Percentiles rank a stretch among this genome's conserved stretches.
Evolutionary conservation across 2,113 vertebrate species (phyloP).

Genomic region (Tragelaphus imberbis): DNA sequence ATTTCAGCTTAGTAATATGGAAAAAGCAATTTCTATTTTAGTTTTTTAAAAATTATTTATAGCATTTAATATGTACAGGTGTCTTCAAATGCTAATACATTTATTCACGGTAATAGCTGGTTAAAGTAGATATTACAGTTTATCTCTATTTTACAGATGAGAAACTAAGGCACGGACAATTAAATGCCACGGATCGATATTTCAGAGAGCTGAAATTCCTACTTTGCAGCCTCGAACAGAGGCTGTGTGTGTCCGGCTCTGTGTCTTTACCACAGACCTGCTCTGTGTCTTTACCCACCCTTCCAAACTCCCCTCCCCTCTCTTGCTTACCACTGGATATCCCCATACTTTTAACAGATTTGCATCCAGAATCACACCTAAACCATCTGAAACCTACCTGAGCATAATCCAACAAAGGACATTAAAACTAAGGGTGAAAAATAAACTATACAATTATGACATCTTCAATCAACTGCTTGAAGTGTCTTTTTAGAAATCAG

Average conservation of each 20-base stretch:
- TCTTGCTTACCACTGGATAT: background rate
- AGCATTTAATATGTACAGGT: background rate
- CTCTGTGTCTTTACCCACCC: too few species aligned
- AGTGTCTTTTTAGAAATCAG: background rate
- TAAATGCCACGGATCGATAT: too few species aligned
- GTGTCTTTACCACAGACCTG: too few species aligned
- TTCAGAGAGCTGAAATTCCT: fast-evolving
- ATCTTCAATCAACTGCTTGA: background rate
- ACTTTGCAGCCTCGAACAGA: fast-evolving
- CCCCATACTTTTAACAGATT: background rate
- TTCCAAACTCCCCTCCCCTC: fast-evolving
- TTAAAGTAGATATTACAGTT: background rate
- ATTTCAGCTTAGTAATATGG: background rate
- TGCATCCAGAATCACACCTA: background rate
- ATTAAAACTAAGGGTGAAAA: background rate
- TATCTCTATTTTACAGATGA: background rate
- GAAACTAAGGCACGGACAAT: background rate
- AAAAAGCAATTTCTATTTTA: background rate
- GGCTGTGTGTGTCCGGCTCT: too few species aligned
- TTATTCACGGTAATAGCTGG: background rate
- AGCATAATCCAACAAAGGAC: background rate
- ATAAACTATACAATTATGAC: background rate
- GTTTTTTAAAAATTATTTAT: background rate
- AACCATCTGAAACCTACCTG: background rate
- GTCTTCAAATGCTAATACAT: background rate